Conservation (phyloP, 2,888 invertebrate species). For the Tetragonisca angustula region DNA sequence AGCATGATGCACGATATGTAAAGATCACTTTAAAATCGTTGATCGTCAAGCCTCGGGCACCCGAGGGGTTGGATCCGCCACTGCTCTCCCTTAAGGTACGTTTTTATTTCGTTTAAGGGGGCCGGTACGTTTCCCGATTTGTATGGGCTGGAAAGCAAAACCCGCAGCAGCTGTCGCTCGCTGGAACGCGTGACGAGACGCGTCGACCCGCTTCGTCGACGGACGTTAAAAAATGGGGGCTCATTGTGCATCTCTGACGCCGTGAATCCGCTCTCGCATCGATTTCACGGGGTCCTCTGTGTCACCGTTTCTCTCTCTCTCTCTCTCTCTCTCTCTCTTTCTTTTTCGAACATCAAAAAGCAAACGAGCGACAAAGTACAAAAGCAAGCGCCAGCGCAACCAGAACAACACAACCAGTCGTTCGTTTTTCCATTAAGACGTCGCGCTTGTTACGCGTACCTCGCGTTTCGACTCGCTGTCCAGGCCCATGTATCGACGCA, state of each 20-base stretch:
- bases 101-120: constrained; percentile 51
- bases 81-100: neutral
- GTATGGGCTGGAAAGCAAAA: constrained; percentile 56
- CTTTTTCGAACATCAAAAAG: neutral
- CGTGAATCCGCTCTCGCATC: constrained; percentile 41
- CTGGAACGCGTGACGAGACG: constrained; percentile 62
- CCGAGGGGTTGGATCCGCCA: too few species aligned
- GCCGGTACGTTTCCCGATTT: constrained; percentile 67
- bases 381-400: constrained; percentile 32
- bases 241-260: constrained; percentile 68
- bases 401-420: constrained; percentile 3
- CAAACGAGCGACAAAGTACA: neutral
- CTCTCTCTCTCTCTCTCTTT: neutral
- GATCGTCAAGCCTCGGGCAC: too few species aligned
- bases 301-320: neutral
- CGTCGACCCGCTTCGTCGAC: constrained; percentile 17
- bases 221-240: constrained; percentile 74
- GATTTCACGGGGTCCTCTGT: constrained; percentile 57
- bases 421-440: constrained; percentile 60
- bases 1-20: too few species aligned
- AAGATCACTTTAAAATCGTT: too few species aligned
- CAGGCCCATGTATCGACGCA: neutral
- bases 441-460: constrained; percentile 37
- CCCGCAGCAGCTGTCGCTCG: constrained; percentile 71
- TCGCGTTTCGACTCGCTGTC: neutral